Evolutionary conservation across 2,113 vertebrate species (phyloP), one percentile per base, ranked within the genome.

Genomic region (Callospermophilus lateralis): DNA sequence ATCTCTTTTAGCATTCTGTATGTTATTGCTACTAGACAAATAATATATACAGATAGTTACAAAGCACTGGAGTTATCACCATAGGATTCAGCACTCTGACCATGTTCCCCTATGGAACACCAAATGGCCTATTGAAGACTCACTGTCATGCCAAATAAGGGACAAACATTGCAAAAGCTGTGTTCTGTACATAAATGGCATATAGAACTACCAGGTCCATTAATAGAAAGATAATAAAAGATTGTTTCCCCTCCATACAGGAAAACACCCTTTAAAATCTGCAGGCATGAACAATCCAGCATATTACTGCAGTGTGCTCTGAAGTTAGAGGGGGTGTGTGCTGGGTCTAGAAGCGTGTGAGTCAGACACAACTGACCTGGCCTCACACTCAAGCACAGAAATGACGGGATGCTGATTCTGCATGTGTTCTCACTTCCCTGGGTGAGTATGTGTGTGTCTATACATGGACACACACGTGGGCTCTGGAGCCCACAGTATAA

Each of bases 401-500:
- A 77, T 30, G 19, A 61, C 16, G 20, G 70, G 24, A 42, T 20
- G 16, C 39, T 15, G 63, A 45, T 45, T 51, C 42, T 51, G 9
- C 8, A 42, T 5, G 3, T 20, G 7, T 61, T 74, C 19, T n/a
- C 19, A 32, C 30, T 63, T 68, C 58, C 32, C 20, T 39, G 24
- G 32, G 7, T 76, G 24, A 26, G 7, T 76, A 37, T 76, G 19
- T 5, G 9, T 11, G 24, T 63, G 61, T 11, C 61, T 63, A 28
- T 63, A 26, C 6, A 58, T 8, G 20, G 55, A 22, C 55, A 58
- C 55, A 58, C 55, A 8, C 20, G 2, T 20, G 19, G 0, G 15
- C 32, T 9, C 9, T 84, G 17, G 58, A 53, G 55, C 3, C 16
- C 28, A 0, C 4, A 30, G 1, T 1, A 2, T 2, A 45, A 28